These are phyloP conservation scores for Andrena haemorrhoa DNA, from an alignment of 2,888 invertebrate genomes.

Conservation along the genomic window DNA sequence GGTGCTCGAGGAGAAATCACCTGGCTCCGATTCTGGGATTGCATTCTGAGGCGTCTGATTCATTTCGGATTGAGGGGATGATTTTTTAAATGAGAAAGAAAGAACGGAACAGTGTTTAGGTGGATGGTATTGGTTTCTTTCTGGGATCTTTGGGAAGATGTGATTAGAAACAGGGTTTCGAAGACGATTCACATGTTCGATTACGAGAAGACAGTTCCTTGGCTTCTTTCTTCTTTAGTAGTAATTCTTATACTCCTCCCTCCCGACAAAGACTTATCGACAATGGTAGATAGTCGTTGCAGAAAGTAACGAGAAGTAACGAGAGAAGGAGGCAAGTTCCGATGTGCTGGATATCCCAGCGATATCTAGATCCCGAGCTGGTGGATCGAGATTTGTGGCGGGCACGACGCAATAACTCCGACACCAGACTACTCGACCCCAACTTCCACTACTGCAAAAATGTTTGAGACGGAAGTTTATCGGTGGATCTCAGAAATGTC, in stretches of 20 bases:
- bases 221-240: not conserved
- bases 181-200: no score
- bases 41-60: no score
- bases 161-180: no score
- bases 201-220: no score
- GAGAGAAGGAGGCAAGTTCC: conserved; percentile 29
- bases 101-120: no score
- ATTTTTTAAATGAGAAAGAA: no score
- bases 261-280: conserved; percentile 16
- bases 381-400: conserved; percentile 63
- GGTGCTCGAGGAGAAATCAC: no score
- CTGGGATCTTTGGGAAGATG: no score
- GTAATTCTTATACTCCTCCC: not conserved
- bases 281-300: conserved; percentile 31
- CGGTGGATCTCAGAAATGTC: not conserved
- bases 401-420: conserved; percentile 46
- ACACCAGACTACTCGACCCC: conserved; percentile 42
- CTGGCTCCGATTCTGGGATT: no score
- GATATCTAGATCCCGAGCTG: conserved; percentile 46
- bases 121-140: no score
- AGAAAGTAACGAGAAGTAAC: conserved; percentile 48
- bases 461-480: conserved; percentile 29
- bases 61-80: no score
- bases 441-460: conserved; percentile 45
- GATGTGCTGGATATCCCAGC: conserved; percentile 54